A percentile compares a stretch with the other conserved stretches of the same genome.
Conservation (phyloP, 2,888 invertebrate genomes). For the Drosophila suboccidentalis region DNA sequence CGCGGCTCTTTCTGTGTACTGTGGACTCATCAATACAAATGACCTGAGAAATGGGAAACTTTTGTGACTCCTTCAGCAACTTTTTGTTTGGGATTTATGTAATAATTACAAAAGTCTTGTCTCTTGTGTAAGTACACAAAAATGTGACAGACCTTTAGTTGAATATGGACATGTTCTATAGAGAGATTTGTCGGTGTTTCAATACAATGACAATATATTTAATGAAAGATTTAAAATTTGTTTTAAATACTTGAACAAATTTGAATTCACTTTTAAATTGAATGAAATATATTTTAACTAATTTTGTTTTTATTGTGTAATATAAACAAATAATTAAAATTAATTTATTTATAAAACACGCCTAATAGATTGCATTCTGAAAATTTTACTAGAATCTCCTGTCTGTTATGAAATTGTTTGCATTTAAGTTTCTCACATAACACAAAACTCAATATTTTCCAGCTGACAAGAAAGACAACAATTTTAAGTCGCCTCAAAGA, state of each 20-base stretch:
- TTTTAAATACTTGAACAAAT: too few species aligned
- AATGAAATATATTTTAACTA: background rate
- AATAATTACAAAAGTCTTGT: slow-evolving; percentile 39
- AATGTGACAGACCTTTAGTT: background rate
- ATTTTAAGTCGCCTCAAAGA: slow-evolving; percentile 9
- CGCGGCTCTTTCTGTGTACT: slow-evolving; percentile 7
- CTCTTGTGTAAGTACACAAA: background rate
- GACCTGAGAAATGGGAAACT: slow-evolving; percentile 28
- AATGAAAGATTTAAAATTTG: background rate
- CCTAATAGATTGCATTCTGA: too few species aligned
- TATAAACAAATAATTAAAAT: too few species aligned
- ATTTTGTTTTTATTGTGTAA: background rate
- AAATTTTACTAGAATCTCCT: background rate
- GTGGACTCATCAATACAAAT: slow-evolving; percentile 29
- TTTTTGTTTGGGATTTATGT: slow-evolving; percentile 50
- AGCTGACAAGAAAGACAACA: background rate
- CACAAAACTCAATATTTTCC: background rate
- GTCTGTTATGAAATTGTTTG: background rate
- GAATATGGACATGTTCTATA: background rate
- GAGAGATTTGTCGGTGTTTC: too few species aligned
- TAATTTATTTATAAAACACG: too few species aligned
- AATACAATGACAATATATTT: too few species aligned
- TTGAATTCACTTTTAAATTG: background rate
- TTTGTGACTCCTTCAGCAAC: slow-evolving; percentile 21
- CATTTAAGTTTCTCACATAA: background rate